Evolutionary conservation across 2,888 invertebrate genomes (phyloP).

Genomic region (Cynaeus angustus): DNA sequence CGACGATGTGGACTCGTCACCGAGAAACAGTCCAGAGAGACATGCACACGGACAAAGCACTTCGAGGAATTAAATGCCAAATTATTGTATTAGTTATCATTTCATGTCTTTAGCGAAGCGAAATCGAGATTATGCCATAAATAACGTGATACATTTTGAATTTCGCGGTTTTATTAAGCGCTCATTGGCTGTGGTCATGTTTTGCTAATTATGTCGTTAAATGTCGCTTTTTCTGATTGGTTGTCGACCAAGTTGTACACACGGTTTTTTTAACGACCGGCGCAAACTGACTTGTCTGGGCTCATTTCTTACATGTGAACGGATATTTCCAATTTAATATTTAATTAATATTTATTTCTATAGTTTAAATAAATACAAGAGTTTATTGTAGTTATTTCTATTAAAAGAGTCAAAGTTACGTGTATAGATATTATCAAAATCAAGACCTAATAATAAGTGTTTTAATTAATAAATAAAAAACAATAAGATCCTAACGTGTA

Average conservation of each 20-base stretch:
- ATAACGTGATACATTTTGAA: conserved; percentile 12
- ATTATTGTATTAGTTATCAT: conserved; percentile 13
- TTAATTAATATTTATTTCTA: conserved; percentile 3
- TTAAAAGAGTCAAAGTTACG: conserved; percentile 18
- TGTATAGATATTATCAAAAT: conserved; percentile 25
- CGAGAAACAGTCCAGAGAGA: conserved; percentile 12
- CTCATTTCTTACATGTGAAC: conserved; percentile 9
- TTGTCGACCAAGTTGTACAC: not conserved
- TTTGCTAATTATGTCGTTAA: conserved; percentile 30
- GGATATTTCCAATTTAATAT: not conserved
- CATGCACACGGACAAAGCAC: conserved; percentile 19
- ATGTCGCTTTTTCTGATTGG: conserved; percentile 22
- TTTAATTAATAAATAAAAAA: conserved; percentile 13
- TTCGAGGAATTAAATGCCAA: conserved; percentile 29
- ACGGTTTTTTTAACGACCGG: conserved; percentile 9
- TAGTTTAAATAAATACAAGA: conserved; percentile 20
- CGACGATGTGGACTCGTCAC: conserved; percentile 74
- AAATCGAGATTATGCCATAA: conserved; percentile 36
- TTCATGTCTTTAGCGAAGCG: conserved; percentile 23
- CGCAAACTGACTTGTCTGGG: not conserved
- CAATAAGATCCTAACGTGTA: conserved; percentile 34
- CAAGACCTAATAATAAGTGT: conserved; percentile 39
- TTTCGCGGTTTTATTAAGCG: conserved; percentile 33
- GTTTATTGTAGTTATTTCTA: conserved; percentile 27
- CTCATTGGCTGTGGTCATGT: conserved; percentile 46